Conservation (phyloP, 2,888 invertebrate species). For the Callinectes sapidus region DNA sequence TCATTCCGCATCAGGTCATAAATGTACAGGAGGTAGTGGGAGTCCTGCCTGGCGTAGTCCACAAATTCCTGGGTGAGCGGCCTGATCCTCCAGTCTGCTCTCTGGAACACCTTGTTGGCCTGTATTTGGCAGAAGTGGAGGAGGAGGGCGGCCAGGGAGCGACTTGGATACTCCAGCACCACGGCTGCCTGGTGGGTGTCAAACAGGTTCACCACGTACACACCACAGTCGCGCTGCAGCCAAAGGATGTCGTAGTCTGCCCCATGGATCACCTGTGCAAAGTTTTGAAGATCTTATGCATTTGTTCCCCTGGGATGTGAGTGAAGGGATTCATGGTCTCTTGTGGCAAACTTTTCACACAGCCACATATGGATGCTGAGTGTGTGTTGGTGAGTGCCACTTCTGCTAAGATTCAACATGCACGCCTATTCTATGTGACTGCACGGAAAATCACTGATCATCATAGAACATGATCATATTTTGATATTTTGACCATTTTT, state of each 20-base stretch:
- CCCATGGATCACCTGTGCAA: slow-evolving; percentile 89
- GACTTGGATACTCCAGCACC: slow-evolving; percentile 82
- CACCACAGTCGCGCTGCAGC: slow-evolving; percentile 95
- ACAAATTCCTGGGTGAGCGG: slow-evolving; percentile 89
- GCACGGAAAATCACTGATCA: no score
- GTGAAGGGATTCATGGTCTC: background rate
- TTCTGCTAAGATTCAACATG: no score
- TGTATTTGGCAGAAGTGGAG: slow-evolving; percentile 86
- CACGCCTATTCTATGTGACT: no score
- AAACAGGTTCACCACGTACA: slow-evolving; percentile 97
- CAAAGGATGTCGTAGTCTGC: slow-evolving; percentile 91
- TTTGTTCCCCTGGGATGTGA: background rate
- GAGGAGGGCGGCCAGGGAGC: slow-evolving; percentile 88
- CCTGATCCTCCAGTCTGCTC: slow-evolving; percentile 96
- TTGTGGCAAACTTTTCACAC: background rate
- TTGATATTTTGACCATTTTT: no score
- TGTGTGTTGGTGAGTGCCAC: no score
- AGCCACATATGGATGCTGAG: no score
- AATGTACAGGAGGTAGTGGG: slow-evolving; percentile 94
- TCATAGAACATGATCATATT: no score
- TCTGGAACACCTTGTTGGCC: slow-evolving; percentile 92
- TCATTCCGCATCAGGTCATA: slow-evolving; percentile 88
- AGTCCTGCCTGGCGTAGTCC: slow-evolving; percentile 93
- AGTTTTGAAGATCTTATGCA: background rate
- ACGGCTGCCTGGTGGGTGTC: slow-evolving; percentile 94